phyloP scores from a whole-genome alignment of 2,113 vertebrate species.

The Heptranchias perlo region DNA sequence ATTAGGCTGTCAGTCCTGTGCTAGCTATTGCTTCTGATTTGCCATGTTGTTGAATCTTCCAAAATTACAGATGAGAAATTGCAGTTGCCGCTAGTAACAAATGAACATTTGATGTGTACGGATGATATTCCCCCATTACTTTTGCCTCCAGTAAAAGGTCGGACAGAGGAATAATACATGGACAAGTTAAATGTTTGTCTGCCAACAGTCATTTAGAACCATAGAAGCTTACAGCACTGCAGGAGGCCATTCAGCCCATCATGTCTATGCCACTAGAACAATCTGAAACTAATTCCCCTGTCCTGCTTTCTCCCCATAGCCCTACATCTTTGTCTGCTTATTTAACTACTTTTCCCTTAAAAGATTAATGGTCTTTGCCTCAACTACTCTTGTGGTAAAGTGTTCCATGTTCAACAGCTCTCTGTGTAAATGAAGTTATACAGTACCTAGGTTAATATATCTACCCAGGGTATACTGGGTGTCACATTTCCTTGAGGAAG shows the following conservation, averaged over 20 bases:
- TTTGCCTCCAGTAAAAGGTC: background rate
- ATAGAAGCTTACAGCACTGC: background rate
- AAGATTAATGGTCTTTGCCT: background rate
- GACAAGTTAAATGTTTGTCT: background rate
- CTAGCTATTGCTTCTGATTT: conserved; percentile 3
- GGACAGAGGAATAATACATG: background rate
- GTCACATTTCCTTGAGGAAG: background rate
- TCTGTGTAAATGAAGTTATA: background rate
- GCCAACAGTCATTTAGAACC: background rate
- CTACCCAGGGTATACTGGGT: background rate
- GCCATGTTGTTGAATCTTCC: background rate
- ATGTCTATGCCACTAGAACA: background rate
- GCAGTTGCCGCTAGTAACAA: background rate
- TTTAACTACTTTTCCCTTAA: background rate
- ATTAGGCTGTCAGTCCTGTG: background rate
- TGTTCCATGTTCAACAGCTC: background rate
- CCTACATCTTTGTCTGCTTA: background rate
- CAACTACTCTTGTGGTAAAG: background rate
- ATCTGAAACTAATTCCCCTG: background rate
- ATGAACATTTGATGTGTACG: background rate
- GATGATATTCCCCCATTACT: background rate
- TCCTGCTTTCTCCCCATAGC: background rate
- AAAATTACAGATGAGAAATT: conserved; percentile 20
- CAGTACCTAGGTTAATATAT: background rate
- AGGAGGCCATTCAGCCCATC: background rate